These are phyloP conservation scores for Loripinus fragilis DNA, from an alignment of 2,888 invertebrate genomes.

Conservation along the genomic window DNA sequence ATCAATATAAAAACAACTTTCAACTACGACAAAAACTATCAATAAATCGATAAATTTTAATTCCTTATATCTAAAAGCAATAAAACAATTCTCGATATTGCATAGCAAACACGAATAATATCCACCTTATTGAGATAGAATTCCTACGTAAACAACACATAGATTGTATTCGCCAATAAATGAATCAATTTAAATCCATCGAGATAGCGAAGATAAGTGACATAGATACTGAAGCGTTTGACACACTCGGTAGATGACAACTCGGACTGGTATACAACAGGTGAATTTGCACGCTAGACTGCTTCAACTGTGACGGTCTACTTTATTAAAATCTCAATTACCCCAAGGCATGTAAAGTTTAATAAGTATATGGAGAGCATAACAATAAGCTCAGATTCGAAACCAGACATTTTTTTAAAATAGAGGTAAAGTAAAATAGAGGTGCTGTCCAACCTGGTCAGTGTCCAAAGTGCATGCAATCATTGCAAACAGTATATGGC, in stretches of 20 bases:
- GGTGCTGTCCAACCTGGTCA: too few species aligned
- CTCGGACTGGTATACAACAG: background rate
- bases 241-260: conserved; percentile 11
- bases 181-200: conserved; percentile 4
- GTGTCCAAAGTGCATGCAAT: too few species aligned
- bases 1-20: background rate
- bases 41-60: conserved; percentile 10
- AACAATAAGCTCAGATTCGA: too few species aligned
- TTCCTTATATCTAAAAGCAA: background rate
- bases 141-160: conserved; percentile 1
- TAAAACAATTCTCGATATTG: background rate
- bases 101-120: background rate
- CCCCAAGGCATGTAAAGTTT: background rate
- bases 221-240: conserved; percentile 7
- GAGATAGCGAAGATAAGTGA: background rate
- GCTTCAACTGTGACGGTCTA: background rate
- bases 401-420: too few species aligned
- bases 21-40: conserved; percentile 4
- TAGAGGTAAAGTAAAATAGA: too few species aligned
- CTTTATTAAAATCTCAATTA: background rate
- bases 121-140: conserved; percentile 5
- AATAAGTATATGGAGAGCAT: too few species aligned
- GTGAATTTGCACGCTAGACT: background rate
- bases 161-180: background rate
- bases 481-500: too few species aligned